Evolutionary conservation across 2,888 invertebrate species (phyloP), one percentile per base, ranked within the genome.

Genomic region (Zeuzera pyrina): DNA sequence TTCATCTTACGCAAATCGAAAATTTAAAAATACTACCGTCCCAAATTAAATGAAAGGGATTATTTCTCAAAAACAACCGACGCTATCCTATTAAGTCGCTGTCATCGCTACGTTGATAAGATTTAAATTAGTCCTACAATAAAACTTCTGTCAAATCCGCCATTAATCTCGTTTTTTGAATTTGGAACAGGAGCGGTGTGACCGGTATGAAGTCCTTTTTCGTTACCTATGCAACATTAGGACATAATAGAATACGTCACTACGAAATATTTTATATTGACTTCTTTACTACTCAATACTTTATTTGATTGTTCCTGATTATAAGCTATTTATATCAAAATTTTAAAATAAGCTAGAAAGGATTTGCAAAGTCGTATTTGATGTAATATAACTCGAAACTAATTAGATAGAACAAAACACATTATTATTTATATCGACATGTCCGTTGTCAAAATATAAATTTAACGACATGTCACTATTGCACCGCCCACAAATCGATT

Each of bases 71-170:
- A 70, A 68, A 68, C 65, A 63, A 63, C 57, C 63, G 57, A 57
- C 54, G 61, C 62, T 66, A 78, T 74, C 70, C 81, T 79, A 83
- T 81, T 83, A 83, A 67, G 66, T 43, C 69, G 67, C 81, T 81
- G 81, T 83, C 81, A 81, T 79, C 81, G 74, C 65, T 48, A 46
- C 55, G 65, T 69, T 81, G 79, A 83, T 81, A 83, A 77, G 81
- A 79, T 79, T 81, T 78, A 79, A 81, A 81, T 81, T 81, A 81
- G 74, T 67, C 68, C 53, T 69, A 74, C 74, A 81, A 83, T 81
- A 81, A 78, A 60, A 74, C 73, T 72, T 68, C 81, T 81, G 81
- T 83, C 81, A 83, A 81, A 83, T 77, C 60, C 73, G 78, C 79
- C 78, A 81, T 81, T 81, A 81, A 79, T 81, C 64, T 63, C 52